Evolutionary conservation across 2,797 vertebrate genomes (phyloP), one percentile per base, ranked within the genome.

Genomic region (Paedocypris micromegethes): DNA sequence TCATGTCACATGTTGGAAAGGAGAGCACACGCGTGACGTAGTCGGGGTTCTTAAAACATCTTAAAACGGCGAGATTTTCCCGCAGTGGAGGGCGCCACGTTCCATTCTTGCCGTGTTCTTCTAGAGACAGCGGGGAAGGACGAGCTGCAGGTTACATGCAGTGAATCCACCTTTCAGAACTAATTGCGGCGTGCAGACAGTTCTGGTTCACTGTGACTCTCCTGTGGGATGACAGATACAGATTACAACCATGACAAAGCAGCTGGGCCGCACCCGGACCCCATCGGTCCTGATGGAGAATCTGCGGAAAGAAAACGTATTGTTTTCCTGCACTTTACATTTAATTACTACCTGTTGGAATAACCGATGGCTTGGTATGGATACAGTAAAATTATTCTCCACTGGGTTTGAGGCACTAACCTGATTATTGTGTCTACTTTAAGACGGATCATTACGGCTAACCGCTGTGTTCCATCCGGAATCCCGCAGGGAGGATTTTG

Each of bases 171-270:
- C 52, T 62, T 44, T 70, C 42, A 2, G 66, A 58, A 70, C 23
- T 53, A 64, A 74, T 64, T 58, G 56, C 64, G 67, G 42, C 40
- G 50, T 45, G 37, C 57, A 67, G 70, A 78, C 76, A 78, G 66
- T 75, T 75, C 67, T 58, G 65, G 73, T 75, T 78, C 66, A 60
- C 55, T 43, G 42, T 64, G 42, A 43, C 58, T 77, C 67, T 70
- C 73, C 60, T 59, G 55, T 61, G 72, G 54, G 50, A 48, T n/a
- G 47, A 8, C 58, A 70, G 72, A 71, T 62, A 41, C 70, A 65
- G 55, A 51, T 55, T 70, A 39, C 60, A 64, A 58, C 64, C 70
- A 58, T 75, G 73, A 78, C 70, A 75, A 71, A 70, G 67, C 73
- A 74, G 59, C 52, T 48, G 73, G 73, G 63, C 51, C 51, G 60